Base-by-base conservation (phyloP, 2,888 invertebrate species). In the Limnephilus lunatus region DNA sequence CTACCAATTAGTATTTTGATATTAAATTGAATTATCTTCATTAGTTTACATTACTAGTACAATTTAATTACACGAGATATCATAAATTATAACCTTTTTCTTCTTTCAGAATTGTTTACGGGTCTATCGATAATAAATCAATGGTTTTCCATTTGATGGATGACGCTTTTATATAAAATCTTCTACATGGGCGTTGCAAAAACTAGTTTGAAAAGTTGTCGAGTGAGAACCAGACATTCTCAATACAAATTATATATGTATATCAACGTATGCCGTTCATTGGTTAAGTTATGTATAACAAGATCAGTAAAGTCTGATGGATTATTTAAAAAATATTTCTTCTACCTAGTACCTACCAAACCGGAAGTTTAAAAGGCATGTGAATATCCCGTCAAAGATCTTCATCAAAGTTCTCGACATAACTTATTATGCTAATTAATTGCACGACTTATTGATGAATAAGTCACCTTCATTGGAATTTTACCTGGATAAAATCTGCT, bases 171-270 rank as follows among this genome's bases (percentile, higher is more conserved):
- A 68, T 68, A 68, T 68, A 68, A n/a, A 68, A 68, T 68, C 68
- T 68, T n/a, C 68, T n/a, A n/a, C 68, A 68, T n/a, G 25, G 25
- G 68, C 68, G 68, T 68, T 68, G 25, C 68, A 68, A 68, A 68
- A 83, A 83, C 35, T 83, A 83, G 83, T 32, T 35, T 83, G 7
- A 83, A 83, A 83, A 83, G 35, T 83, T 35, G 83, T 35, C 83
- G 35, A 32, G 83, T 15, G 9, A 68, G 68, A 83, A 83, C 25
- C 35, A 83, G 35, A 39, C 83, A 83, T 83, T 39, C 32, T 83
- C 83, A 35, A 32, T 35, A 83, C 15, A 48, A 14, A 48, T 48
- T 48, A 48, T 48, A 48, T 15, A 14, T 25, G 35, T 83, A 14
- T 35, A 83, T 68, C n/a, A 83, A 83, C 9, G 68, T 83, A 35